These are phyloP conservation scores for Tragelaphus scriptus DNA, from an alignment of 2,113 vertebrate genomes.

Conservation along the genomic window DNA sequence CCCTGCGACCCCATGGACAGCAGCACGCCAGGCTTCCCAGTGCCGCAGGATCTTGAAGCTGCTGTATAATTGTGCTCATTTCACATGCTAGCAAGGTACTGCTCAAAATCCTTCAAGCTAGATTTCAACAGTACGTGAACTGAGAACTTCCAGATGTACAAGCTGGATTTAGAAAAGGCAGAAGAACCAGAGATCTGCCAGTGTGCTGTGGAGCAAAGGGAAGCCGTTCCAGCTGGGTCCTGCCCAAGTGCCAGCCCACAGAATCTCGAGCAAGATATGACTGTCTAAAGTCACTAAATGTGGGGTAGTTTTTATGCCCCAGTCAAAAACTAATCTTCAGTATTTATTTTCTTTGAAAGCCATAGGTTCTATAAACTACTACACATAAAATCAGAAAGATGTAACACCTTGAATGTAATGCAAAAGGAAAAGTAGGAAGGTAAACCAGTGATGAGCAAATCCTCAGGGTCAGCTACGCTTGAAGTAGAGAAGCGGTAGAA, in stretches of 20 bases:
- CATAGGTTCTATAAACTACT: neutral
- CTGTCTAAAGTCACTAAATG: neutral
- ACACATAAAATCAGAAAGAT: neutral
- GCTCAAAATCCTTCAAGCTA: neutral
- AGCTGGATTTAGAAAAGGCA: neutral
- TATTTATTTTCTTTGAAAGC: neutral
- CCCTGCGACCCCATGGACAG: neutral
- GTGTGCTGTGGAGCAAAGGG: neutral
- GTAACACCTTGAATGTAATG: neutral
- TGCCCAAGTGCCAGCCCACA: neutral
- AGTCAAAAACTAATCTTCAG: neutral
- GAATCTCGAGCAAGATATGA: accelerated
- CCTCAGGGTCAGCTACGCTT: accelerated
- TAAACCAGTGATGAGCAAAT: neutral
- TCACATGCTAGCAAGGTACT: neutral
- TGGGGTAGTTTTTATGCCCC: neutral
- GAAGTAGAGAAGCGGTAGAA: accelerated
- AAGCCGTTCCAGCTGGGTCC: neutral
- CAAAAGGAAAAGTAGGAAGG: neutral
- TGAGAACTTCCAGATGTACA: neutral
- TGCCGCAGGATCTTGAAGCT: neutral
- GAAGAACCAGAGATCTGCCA: neutral
- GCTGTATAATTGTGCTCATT: neutral
- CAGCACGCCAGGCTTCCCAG: neutral
- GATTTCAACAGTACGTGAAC: neutral